Evolutionary conservation across 2,888 invertebrate genomes (phyloP), one percentile per base, ranked within the genome.

Genomic region (Volucella inanis): DNA sequence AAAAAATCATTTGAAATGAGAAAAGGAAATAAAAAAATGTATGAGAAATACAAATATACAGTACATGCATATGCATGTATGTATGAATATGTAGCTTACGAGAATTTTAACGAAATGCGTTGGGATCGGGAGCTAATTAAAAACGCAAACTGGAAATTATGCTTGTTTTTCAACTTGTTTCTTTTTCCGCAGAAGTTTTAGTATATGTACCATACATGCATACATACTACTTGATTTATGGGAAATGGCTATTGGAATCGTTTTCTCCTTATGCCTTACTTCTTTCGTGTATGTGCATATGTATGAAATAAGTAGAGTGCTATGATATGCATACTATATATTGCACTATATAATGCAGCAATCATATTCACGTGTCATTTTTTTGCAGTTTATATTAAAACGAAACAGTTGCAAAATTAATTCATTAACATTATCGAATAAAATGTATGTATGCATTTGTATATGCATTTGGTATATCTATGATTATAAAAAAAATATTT

Each of bases 61-160:
- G 31, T 31, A 6, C 31, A 31, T 31, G 31, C 31, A 31, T 41
- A 15, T n/a, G 8, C 49, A 55, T 59, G 31, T 38, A 52, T 12
- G 67, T 15, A 59, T 41, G 22, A 8, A 61, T 15, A 59, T 41
- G 22, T 10, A 61, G 15, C 18, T 38, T 22, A 75, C 47, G 80
- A 62, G 75, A 50, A 65, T 81, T 81, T 85, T 50, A 70, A 71
- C 59, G 77, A 67, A 70, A 80, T 64, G 52, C 81, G 64, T 68
- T 70, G 57, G 62, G 75, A 81, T 39, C 72, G 62, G 76, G 67
- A 85, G 85, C 85, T 85, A 85, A 85, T 85, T 85, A 85, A 85
- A 85, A 85, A 85, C 85, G 76, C 85, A 77, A 85, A 81, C 85
- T 85, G 76, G 81, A 85, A 85, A 85, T 85, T 71, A 81, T 81